A percentile compares a stretch with the other conserved stretches of the same genome.
Conservation (phyloP, 2,888 invertebrate genomes). For the Amorpha juglandis region DNA sequence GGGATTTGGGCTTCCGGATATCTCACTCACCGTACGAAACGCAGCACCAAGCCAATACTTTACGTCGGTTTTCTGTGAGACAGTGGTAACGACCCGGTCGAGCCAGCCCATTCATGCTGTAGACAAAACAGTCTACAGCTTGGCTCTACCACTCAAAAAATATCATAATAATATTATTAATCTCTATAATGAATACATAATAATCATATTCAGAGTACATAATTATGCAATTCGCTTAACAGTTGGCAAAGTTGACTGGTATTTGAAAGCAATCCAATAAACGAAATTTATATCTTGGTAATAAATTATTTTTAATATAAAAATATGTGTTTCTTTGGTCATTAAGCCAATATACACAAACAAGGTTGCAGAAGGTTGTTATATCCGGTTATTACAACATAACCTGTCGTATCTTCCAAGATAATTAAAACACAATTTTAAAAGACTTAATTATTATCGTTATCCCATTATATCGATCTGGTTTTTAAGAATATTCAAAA, state of each 20-base stretch:
- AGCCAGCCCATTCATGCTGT: too few species aligned
- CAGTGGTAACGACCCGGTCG: too few species aligned
- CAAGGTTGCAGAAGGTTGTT: not conserved
- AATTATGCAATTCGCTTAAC: not conserved
- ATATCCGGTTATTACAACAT: constrained; percentile 6
- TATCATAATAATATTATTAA: too few species aligned
- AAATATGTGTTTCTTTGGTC: constrained; percentile 2
- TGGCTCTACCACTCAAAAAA: too few species aligned
- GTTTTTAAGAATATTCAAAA: not conserved
- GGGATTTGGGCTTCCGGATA: too few species aligned
- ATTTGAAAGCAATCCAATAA: not conserved
- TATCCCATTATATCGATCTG: not conserved
- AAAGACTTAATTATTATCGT: not conserved
- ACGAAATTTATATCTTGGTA: constrained; percentile 8
- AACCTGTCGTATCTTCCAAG: not conserved
- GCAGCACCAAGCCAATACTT: too few species aligned
- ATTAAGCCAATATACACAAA: not conserved
- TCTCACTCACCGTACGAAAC: too few species aligned
- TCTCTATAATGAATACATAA: too few species aligned
- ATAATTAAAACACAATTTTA: constrained; percentile 9
- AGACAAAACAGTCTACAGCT: too few species aligned
- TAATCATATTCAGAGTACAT: too few species aligned
- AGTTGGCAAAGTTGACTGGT: not conserved
- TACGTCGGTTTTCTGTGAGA: too few species aligned
- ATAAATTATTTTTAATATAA: constrained; percentile 19